Evolutionary conservation across 2,888 invertebrate species (phyloP).

Genomic region (Sesamia inferens): DNA sequence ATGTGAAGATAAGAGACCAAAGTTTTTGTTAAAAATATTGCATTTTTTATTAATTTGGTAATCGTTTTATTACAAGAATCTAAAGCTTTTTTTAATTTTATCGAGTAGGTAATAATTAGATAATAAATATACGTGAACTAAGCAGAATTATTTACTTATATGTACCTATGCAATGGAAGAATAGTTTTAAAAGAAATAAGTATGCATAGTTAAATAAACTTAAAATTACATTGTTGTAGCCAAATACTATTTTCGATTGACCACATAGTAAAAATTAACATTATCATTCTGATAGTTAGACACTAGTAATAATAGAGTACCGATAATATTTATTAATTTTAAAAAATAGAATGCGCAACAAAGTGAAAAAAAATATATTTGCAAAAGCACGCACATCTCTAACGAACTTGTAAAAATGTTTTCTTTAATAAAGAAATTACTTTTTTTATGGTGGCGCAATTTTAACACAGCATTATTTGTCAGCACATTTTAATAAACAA

Average conservation of each 20-base stretch:
- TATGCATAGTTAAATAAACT: too few species aligned
- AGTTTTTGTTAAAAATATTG: background rate
- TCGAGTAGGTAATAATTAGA: background rate
- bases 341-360: constrained; percentile 1
- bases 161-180: too few species aligned
- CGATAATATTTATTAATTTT: too few species aligned
- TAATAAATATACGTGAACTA: too few species aligned
- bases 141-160: background rate
- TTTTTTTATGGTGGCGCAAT: background rate
- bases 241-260: background rate
- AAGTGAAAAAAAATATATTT: background rate
- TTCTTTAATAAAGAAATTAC: background rate
- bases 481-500: constrained; percentile 14
- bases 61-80: background rate
- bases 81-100: background rate
- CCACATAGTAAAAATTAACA: background rate
- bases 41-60: background rate
- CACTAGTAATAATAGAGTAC: background rate
- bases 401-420: background rate
- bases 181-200: background rate
- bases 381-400: background rate
- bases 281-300: background rate
- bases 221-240: background rate
- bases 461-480: constrained; percentile 13
- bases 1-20: background rate